A percentile compares a stretch with the other conserved stretches of the same genome.
These are phyloP conservation scores for Lithophane semibrunnea DNA, from an alignment of 2,888 invertebrate genomes.

Conservation along the genomic window DNA sequence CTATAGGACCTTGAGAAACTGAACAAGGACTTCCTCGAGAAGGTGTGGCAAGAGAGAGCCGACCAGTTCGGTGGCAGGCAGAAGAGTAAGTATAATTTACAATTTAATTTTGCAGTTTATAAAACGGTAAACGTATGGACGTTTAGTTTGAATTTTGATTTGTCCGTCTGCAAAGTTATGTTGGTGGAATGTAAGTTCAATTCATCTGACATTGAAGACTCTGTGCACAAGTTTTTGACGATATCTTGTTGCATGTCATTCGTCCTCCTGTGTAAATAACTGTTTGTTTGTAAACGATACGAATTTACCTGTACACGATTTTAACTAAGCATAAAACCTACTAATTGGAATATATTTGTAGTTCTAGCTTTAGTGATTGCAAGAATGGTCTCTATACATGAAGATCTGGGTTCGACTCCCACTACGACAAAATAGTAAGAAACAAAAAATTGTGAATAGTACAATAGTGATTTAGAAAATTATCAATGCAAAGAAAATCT, in stretches of 20 bases:
- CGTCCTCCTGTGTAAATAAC: slow-evolving; percentile 52
- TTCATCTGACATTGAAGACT: slow-evolving; percentile 21
- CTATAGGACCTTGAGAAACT: slow-evolving; percentile 96
- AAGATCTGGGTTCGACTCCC: slow-evolving; percentile 21
- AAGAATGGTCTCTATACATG: background rate
- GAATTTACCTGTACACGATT: slow-evolving; percentile 1
- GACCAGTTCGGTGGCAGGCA: slow-evolving; percentile 97
- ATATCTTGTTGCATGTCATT: slow-evolving; percentile 52
- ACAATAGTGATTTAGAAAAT: background rate
- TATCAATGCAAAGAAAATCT: background rate
- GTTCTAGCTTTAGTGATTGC: background rate
- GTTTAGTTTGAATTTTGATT: slow-evolving; percentile 14
- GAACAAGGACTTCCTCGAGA: slow-evolving; percentile 96
- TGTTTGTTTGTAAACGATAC: slow-evolving; percentile 27
- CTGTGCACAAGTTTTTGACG: slow-evolving; percentile 48
- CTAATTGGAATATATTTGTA: background rate
- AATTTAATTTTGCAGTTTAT: slow-evolving; percentile 38
- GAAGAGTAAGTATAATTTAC: slow-evolving; percentile 93
- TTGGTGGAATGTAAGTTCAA: slow-evolving; percentile 24
- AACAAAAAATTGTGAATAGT: background rate
- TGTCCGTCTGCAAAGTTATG: slow-evolving; percentile 27
- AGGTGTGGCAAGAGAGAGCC: slow-evolving; percentile 96
- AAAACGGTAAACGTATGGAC: slow-evolving; percentile 1
- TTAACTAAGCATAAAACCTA: background rate
- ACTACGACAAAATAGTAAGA: background rate